Percentiles rank a stretch among this genome's conserved stretches.
Evolutionary conservation across 1,140 invertebrate species (phyloP).

Genomic region (Drosophila pallidifrons): DNA sequence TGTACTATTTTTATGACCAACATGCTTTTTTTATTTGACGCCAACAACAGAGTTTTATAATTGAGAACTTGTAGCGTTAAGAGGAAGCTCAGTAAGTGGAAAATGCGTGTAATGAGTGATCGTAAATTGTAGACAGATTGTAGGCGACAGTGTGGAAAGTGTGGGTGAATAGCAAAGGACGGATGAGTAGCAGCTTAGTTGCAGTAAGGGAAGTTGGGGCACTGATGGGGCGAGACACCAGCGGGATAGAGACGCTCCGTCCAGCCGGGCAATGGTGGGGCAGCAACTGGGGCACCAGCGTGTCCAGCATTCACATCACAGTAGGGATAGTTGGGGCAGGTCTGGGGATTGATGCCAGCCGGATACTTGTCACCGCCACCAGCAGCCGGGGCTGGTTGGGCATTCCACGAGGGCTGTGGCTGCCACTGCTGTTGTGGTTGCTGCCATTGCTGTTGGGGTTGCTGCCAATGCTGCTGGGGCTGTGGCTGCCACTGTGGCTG

Average conservation of each 20-base stretch:
- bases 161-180: constrained; percentile 1
- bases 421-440: constrained; percentile 68
- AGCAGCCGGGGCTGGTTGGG: constrained; percentile 61
- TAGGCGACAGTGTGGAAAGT: not conserved
- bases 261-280: constrained; percentile 81
- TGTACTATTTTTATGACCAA: constrained; percentile 59
- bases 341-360: constrained; percentile 84
- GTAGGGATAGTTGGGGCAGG: constrained; percentile 85
- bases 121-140: constrained; percentile 13
- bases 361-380: constrained; percentile 83
- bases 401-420: constrained; percentile 71
- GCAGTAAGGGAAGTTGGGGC: constrained; percentile 86
- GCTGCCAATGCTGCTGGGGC: constrained; percentile 59
- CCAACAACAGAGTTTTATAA: constrained; percentile 74
- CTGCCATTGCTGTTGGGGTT: constrained; percentile 54
- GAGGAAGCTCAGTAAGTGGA: constrained; percentile 30
- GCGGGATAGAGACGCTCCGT: constrained; percentile 85
- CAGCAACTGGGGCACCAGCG: constrained; percentile 61
- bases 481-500: constrained; percentile 67
- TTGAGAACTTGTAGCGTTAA: constrained; percentile 66
- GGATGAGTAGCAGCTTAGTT: constrained; percentile 50
- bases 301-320: constrained; percentile 81
- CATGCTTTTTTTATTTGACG: constrained; percentile 75
- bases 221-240: constrained; percentile 84
- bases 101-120: constrained; percentile 37